These are phyloP conservation scores for Drosophila orena DNA, from an alignment of 1,140 invertebrate genomes.

Conservation along the genomic window DNA sequence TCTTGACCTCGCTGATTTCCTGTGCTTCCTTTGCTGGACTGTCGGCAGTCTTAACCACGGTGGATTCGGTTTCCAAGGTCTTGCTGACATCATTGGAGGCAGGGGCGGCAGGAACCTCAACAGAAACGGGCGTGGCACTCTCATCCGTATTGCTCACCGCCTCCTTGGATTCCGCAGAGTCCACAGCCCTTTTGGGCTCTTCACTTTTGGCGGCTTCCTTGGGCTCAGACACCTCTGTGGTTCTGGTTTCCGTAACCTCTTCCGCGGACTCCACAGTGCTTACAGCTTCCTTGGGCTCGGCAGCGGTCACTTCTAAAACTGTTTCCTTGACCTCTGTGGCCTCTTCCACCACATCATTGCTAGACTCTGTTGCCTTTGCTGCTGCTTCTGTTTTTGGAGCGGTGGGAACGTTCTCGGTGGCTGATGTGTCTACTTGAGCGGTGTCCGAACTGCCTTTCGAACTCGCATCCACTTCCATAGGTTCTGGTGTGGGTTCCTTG, in stretches of 20 bases:
- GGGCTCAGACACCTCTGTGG: constrained; percentile 18
- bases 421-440: constrained; percentile 31
- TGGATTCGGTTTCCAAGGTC: constrained; percentile 14
- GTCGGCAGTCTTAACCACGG: constrained; percentile 9
- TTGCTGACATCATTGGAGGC: constrained; percentile 65
- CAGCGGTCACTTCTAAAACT: constrained; percentile 11
- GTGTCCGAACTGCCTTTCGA: constrained; percentile 62
- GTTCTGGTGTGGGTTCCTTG: constrained; percentile 66
- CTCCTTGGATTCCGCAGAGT: constrained; percentile 30
- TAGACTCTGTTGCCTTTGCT: constrained; percentile 24
- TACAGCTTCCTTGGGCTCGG: constrained; percentile 24
- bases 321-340: constrained; percentile 51
- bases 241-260: constrained; percentile 11
- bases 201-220: constrained; percentile 20
- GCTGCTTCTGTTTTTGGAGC: constrained; percentile 3
- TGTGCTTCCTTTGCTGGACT: constrained; percentile 53
- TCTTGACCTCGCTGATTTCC: constrained; percentile 50
- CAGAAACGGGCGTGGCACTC: constrained; percentile 24
- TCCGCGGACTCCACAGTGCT: constrained; percentile 14
- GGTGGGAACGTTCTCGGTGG: constrained; percentile 9
- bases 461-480: constrained; percentile 78
- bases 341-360: constrained; percentile 46
- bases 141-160: constrained; percentile 18
- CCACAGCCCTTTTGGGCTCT: constrained; percentile 12
- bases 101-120: constrained; percentile 26